Percentiles rank a stretch among this genome's conserved stretches.
Conservation (phyloP, 2,888 invertebrate species). For the Bhutanitis thaidina region DNA sequence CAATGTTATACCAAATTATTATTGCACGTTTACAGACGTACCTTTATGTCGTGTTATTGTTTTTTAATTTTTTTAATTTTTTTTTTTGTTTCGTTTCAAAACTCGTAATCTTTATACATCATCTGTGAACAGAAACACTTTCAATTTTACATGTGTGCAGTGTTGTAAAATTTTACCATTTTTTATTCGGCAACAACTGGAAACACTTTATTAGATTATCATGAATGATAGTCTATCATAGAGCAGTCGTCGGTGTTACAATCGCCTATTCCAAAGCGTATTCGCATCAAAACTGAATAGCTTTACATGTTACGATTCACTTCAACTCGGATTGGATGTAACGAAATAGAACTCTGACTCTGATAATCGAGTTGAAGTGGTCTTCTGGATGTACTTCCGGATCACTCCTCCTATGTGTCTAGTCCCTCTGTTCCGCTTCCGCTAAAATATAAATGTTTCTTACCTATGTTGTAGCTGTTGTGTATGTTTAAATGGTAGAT, state of each 20-base stretch:
- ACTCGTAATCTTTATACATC: no score
- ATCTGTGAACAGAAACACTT: slow-evolving; percentile 48
- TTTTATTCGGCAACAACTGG: slow-evolving; percentile 10
- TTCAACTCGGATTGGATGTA: slow-evolving; percentile 38
- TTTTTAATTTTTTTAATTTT: slow-evolving; percentile 44
- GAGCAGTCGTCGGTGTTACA: slow-evolving; percentile 58
- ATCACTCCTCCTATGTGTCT: slow-evolving; percentile 40
- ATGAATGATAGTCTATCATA: slow-evolving; percentile 28
- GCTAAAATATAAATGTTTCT: slow-evolving; percentile 49
- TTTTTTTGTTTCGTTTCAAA: slow-evolving; percentile 35
- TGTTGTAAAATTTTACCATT: slow-evolving; percentile 49
- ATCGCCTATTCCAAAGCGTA: slow-evolving; percentile 72
- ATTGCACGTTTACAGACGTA: slow-evolving; percentile 57
- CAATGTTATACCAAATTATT: slow-evolving; percentile 45
- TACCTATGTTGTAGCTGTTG: slow-evolving; percentile 57
- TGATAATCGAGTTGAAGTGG: slow-evolving; percentile 31
- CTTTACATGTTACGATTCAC: slow-evolving; percentile 44
- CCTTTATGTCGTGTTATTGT: slow-evolving; percentile 37
- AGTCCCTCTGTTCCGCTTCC: slow-evolving; percentile 56
- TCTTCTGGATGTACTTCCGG: slow-evolving; percentile 25
- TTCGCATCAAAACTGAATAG: slow-evolving; percentile 46
- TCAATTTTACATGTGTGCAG: slow-evolving; percentile 70
- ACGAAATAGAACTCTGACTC: slow-evolving; percentile 14
- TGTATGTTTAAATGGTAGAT: slow-evolving; percentile 48
- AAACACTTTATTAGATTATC: slow-evolving; percentile 11